Evolutionary conservation across 2,888 invertebrate genomes (phyloP).

Genomic region (Cryptocephalus moraei): DNA sequence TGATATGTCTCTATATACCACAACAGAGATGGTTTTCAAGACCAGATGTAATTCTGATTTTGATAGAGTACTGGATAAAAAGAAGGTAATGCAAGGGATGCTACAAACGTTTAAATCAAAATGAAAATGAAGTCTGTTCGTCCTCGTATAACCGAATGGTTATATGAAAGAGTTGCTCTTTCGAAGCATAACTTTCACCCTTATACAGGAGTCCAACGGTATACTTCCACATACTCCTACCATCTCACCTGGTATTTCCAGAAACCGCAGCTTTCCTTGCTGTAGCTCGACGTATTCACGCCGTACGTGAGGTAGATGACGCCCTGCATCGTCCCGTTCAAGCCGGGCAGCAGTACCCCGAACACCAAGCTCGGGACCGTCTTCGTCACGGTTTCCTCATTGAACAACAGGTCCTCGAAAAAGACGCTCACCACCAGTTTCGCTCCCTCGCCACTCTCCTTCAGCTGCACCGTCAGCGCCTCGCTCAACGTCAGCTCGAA

Average conservation of each 20-base stretch:
- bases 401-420: conserved; percentile 19
- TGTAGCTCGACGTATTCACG: conserved; percentile 16
- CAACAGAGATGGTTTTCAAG: no score
- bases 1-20: no score
- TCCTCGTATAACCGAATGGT: no score
- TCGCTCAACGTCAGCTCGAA: conserved; percentile 17
- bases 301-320: conserved; percentile 44
- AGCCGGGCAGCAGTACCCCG: conserved; percentile 47
- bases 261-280: conserved; percentile 14
- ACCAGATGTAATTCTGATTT: no score
- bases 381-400: conserved; percentile 10
- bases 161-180: no score
- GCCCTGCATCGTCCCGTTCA: conserved; percentile 40
- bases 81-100: no score
- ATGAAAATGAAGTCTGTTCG: no score
- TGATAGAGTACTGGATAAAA: no score
- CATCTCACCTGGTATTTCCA: conserved; percentile 21
- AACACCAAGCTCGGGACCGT: conserved; percentile 37
- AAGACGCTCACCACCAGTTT: conserved; percentile 16
- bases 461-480: conserved; percentile 14
- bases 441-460: conserved; percentile 4
- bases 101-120: no score
- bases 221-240: no score
- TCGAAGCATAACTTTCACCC: no score
- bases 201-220: no score